Percentiles rank a stretch among this genome's conserved stretches.
Conservation (phyloP, 2,888 invertebrate genomes). For the Sarcophaga rosellei region DNA sequence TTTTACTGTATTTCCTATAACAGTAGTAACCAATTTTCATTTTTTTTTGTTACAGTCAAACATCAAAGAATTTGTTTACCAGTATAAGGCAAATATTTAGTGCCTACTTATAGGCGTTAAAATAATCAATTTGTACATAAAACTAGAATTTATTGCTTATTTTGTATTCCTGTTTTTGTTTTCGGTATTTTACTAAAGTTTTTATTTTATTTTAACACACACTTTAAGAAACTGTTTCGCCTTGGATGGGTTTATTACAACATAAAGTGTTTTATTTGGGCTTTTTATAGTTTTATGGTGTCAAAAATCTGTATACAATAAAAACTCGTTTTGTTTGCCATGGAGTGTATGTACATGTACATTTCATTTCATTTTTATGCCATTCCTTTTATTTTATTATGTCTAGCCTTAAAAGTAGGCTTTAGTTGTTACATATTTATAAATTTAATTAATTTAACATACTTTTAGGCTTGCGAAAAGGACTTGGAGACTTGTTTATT, state of each 20-base stretch:
- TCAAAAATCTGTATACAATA: conserved; percentile 24
- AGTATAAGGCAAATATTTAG: no score
- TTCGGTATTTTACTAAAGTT: no score
- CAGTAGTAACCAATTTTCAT: background rate
- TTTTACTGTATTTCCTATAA: conserved; percentile 9
- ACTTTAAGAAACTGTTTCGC: no score
- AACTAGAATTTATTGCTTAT: no score
- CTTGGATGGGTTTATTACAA: background rate
- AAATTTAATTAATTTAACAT: conserved; percentile 62
- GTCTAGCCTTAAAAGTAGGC: conserved; percentile 65
- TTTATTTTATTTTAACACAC: no score
- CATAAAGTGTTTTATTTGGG: conserved; percentile 48
- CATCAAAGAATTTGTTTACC: no score
- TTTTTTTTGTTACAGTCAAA: no score
- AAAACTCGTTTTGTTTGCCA: no score
- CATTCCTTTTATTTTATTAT: conserved; percentile 48
- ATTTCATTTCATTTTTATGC: conserved; percentile 29
- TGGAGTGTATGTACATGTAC: no score
- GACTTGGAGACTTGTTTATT: conserved; percentile 10
- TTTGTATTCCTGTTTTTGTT: no score
- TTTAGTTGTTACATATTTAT: conserved; percentile 29
- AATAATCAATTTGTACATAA: no score
- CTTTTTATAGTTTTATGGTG: conserved; percentile 63
- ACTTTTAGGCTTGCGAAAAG: conserved; percentile 49
- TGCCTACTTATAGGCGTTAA: no score